Evolutionary conservation across 2,888 invertebrate species (phyloP), one percentile per base, ranked within the genome.

Genomic region (Polietes domitor): DNA sequence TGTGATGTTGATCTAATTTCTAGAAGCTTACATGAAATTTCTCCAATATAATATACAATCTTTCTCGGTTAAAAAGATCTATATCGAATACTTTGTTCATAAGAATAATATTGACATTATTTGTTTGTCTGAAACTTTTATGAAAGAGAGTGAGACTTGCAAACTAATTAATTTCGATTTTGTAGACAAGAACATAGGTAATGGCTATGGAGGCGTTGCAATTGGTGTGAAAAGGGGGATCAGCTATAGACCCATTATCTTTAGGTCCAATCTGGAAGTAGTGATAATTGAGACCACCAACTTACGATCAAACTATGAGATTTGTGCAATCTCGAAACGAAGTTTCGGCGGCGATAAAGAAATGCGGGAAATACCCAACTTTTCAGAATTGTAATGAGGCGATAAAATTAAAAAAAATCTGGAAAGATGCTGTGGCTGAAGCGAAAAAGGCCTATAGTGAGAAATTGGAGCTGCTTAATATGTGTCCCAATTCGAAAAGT

Each of bases 81-180:
- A 65, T n/a, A 76, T 75, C 71, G 85, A 77, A 77, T 61, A 72
- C 71, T 71, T 70, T 53, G 55, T 79, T 74, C 81, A 82, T 78
- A 55, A 71, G 15, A 37, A n/a, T 41, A 32, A 65, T 21, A 32
- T 32, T 32, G 32, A 32, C 9, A 32, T 32, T 32, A 9, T 32
- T 6, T 32, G 32, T 9, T 9, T 32, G 9, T 32, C 32, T 6
- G 32, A 32, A 32, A 32, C 32, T 32, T 32, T 32, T 32, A 32
- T 32, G 32, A 32, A 32, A 9, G 9, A 32, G 32, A 4, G 9
- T 32, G 32, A 32, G 4, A 6, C 9, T 32, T 32, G 32, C 17
- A 41, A 12, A 24, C 3, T 72, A 4, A 19, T 72, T 6, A 72
- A 53, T 32, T 72, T 55, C 9, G 28, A 26, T 7, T 26, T 53